Percentiles rank a stretch among this genome's conserved stretches.
Conservation (phyloP, 2,888 invertebrate species). For the Aphodius sticticus region DNA sequence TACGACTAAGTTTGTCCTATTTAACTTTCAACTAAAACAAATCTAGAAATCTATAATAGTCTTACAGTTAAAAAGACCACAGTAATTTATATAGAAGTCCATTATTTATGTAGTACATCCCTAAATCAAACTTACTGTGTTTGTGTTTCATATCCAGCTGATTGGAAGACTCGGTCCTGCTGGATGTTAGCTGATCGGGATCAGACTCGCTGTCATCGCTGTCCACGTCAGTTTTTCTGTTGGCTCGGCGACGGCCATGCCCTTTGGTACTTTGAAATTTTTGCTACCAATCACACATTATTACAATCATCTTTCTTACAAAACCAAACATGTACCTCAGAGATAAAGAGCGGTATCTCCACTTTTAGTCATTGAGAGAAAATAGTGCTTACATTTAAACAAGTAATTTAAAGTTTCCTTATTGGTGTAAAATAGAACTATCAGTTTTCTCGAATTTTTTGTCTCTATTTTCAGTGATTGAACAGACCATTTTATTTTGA, state of each 20-base stretch:
- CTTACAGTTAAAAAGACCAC: neutral
- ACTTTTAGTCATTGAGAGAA: no score
- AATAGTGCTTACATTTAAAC: no score
- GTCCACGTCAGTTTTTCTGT: constrained; percentile 72
- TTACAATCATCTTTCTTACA: constrained; percentile 18
- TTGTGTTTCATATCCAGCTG: constrained; percentile 76
- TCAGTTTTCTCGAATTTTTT: no score
- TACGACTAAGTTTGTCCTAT: no score
- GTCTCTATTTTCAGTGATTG: no score
- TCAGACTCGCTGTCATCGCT: constrained; percentile 80
- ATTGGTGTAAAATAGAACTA: no score
- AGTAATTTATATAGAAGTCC: neutral
- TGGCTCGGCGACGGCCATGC: constrained; percentile 68
- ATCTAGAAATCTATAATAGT: neutral
- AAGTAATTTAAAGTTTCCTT: no score
- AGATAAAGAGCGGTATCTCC: no score
- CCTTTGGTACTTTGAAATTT: constrained; percentile 64
- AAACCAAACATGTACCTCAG: neutral
- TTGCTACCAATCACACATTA: constrained; percentile 49
- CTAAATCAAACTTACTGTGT: constrained; percentile 66
- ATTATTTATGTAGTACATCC: neutral
- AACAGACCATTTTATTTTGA: no score
- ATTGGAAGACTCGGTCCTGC: constrained; percentile 78
- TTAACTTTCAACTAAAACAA: no score
- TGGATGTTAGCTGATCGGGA: constrained; percentile 75